phyloP scores from a whole-genome alignment of 2,797 vertebrate species.

The Pantherophis alleghaniensis region DNA sequence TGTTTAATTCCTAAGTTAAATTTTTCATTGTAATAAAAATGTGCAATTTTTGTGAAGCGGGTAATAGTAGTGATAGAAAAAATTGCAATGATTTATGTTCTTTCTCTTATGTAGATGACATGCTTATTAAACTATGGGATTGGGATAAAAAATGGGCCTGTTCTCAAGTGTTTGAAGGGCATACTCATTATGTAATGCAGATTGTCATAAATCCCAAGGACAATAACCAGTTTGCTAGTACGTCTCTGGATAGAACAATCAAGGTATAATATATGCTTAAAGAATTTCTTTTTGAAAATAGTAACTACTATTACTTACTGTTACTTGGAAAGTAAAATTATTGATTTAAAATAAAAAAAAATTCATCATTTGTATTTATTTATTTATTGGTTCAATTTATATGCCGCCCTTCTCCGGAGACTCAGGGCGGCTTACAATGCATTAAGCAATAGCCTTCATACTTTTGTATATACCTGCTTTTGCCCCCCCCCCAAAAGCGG shows the following conservation, averaged over 20 bases:
- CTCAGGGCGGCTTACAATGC: no score
- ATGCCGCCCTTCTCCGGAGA: no score
- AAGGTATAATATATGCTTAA: conserved; percentile 83
- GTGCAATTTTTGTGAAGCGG: neutral
- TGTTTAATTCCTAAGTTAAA: neutral
- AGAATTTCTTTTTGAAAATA: neutral
- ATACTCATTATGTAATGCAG: conserved; percentile 99
- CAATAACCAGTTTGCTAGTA: conserved; percentile 98
- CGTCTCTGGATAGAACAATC: conserved; percentile 94
- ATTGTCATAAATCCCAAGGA: conserved; percentile 99
- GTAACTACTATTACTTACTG: neutral
- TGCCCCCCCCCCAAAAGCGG: no score
- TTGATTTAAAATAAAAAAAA: neutral
- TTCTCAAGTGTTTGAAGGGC: conserved; percentile 97
- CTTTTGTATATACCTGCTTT: no score
- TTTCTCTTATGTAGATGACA: conserved; percentile 83
- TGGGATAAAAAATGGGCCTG: conserved; percentile 99
- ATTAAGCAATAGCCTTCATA: no score
- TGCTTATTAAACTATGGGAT: conserved; percentile 99
- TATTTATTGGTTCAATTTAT: no score
- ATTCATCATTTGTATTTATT: neutral
- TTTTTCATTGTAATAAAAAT: neutral
- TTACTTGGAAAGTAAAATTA: neutral
- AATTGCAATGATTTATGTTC: neutral
- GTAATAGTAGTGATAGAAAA: neutral